Evolutionary conservation across 2,797 vertebrate genomes (phyloP).

Genomic region (Hemibagrus guttatus): DNA sequence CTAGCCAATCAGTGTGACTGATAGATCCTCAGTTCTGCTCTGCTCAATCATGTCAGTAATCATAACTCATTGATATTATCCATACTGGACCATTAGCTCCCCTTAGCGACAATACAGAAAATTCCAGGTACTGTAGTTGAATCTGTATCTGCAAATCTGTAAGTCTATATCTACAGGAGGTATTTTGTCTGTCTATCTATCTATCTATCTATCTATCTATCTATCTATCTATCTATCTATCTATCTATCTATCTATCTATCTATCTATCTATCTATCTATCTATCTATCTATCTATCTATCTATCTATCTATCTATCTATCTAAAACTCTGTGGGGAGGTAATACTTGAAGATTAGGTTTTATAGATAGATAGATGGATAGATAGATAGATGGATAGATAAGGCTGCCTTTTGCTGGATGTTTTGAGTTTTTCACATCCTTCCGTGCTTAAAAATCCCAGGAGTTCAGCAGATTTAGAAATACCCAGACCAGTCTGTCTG

Average conservation of each 20-base stretch:
- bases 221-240: too few relatives aligned
- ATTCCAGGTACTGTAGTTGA: not conserved
- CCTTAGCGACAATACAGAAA: conserved; percentile 28
- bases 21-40: conserved; percentile 12
- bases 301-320: too few relatives aligned
- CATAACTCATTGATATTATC: not conserved
- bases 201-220: not conserved
- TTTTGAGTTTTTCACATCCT: not conserved
- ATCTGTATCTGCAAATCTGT: not conserved
- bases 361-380: too few relatives aligned
- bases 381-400: too few relatives aligned
- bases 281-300: too few relatives aligned
- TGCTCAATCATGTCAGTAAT: conserved; percentile 23
- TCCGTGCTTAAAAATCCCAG: not conserved
- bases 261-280: too few relatives aligned
- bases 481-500: not conserved
- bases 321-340: too few relatives aligned
- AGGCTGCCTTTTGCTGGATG: too few relatives aligned
- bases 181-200: not conserved
- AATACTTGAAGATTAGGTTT: too few relatives aligned
- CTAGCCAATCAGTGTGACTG: conserved; percentile 22
- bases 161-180: not conserved
- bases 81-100: conserved; percentile 25
- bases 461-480: not conserved
- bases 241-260: too few relatives aligned